phyloP scores from a whole-genome alignment of 2,113 vertebrate genomes.

The Barnardius zonarius region DNA sequence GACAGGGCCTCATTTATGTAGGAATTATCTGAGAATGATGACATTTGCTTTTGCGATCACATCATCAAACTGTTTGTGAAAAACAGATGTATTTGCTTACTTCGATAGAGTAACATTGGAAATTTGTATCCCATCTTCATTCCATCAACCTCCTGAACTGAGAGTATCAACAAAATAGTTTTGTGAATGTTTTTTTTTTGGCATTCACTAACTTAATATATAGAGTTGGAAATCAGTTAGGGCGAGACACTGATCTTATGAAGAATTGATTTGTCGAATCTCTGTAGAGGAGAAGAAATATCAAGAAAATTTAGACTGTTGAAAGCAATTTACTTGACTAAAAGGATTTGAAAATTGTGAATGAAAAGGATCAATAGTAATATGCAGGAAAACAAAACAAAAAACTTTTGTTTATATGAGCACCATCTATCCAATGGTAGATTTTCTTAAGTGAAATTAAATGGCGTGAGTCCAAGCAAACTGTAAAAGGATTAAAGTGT shows the following conservation, averaged over 20 bases:
- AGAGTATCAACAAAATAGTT: not conserved
- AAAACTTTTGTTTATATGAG: constrained; percentile 36
- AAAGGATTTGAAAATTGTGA: constrained; percentile 59
- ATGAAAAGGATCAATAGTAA: constrained; percentile 58
- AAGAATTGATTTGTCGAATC: constrained; percentile 57
- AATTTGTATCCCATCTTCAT: constrained; percentile 22
- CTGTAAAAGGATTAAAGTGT: not conserved
- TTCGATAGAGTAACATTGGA: not conserved
- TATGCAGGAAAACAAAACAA: constrained; percentile 19
- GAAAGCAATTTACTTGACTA: constrained; percentile 32
- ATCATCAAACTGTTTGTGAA: not conserved
- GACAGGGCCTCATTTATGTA: not conserved
- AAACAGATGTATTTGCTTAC: constrained; percentile 28
- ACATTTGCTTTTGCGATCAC: not conserved
- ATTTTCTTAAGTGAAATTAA: constrained; percentile 36
- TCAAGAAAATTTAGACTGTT: constrained; percentile 43
- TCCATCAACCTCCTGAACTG: not conserved
- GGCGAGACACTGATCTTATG: constrained; percentile 40
- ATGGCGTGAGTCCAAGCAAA: not conserved
- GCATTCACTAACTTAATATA: constrained; percentile 42
- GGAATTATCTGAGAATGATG: not conserved
- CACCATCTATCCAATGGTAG: constrained; percentile 2
- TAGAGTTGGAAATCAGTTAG: constrained; percentile 48
- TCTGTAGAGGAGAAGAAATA: constrained; percentile 44
- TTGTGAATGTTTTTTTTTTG: constrained; percentile 15